phyloP scores from a whole-genome alignment of 1,140 invertebrate genomes.

The Drosophila littoralis region DNA sequence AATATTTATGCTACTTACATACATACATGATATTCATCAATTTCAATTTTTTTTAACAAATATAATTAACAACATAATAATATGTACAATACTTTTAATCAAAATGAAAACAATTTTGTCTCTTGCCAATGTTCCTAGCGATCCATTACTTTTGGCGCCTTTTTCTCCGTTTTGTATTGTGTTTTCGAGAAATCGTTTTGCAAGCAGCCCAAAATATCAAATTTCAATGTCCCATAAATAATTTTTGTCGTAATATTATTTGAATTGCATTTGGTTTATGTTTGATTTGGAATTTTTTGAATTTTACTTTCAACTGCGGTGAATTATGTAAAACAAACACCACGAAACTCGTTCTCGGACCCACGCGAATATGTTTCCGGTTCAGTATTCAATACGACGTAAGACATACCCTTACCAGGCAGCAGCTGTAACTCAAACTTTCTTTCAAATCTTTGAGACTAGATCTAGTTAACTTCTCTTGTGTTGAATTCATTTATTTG shows the following conservation, averaged over 20 bases:
- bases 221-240: slow-evolving; percentile 29
- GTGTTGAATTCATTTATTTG: slow-evolving; percentile 29
- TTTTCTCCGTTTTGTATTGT: slow-evolving; percentile 43
- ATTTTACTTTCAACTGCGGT: slow-evolving; percentile 55
- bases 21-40: slow-evolving; percentile 17
- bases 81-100: slow-evolving; percentile 27
- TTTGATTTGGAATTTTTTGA: slow-evolving; percentile 18
- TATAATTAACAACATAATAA: background rate
- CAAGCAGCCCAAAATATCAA: slow-evolving; percentile 41
- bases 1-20: slow-evolving; percentile 54
- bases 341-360: slow-evolving; percentile 35
- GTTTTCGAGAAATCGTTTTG: slow-evolving; percentile 36
- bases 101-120: slow-evolving; percentile 52
- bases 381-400: slow-evolving; percentile 13
- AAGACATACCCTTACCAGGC: slow-evolving; percentile 39
- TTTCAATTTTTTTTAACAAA: slow-evolving; percentile 5
- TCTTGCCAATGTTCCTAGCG: slow-evolving; percentile 56
- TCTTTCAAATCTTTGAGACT: slow-evolving; percentile 54
- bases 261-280: slow-evolving; percentile 13
- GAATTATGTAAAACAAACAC: slow-evolving; percentile 44
- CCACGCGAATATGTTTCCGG: slow-evolving; percentile 22
- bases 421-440: slow-evolving; percentile 54
- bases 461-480: slow-evolving; percentile 47
- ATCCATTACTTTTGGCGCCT: slow-evolving; percentile 58
- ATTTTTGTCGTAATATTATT: slow-evolving; percentile 12